These are phyloP conservation scores for Spatula clypeata DNA, from an alignment of 2,797 vertebrate genomes.

Conservation along the genomic window DNA sequence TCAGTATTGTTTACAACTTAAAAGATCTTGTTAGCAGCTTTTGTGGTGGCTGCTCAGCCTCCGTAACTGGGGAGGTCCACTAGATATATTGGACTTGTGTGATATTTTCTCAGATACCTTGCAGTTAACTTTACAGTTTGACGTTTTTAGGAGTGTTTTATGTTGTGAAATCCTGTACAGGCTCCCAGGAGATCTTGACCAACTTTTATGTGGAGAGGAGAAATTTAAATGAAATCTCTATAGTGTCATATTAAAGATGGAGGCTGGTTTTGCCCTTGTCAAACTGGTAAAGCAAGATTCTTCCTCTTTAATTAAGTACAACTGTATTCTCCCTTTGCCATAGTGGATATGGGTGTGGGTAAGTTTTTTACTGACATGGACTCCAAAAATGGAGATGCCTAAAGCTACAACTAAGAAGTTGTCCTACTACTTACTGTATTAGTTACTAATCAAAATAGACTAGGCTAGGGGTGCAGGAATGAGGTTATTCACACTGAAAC, in stretches of 20 bases:
- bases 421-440: constrained; percentile 28
- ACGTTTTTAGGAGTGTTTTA: background rate
- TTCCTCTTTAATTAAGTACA: constrained; percentile 70
- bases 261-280: constrained; percentile 53
- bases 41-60: background rate
- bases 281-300: constrained; percentile 66
- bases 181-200: background rate
- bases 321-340: constrained; percentile 62
- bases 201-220: background rate
- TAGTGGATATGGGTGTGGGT: constrained; percentile 61
- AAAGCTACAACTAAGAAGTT: constrained; percentile 64
- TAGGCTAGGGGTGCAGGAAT: constrained; percentile 8
- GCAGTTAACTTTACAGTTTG: background rate
- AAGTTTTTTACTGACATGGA: constrained; percentile 43
- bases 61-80: background rate
- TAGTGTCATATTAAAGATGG: constrained; percentile 42
- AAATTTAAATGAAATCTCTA: background rate
- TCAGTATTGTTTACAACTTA: background rate
- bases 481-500: constrained; percentile 28
- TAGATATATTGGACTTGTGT: background rate
- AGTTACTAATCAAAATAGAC: constrained; percentile 48
- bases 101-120: background rate
- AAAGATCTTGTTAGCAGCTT: background rate
- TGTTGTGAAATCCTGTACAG: background rate
- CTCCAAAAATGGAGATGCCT: constrained; percentile 72